These are phyloP conservation scores for Pelosia muscerda DNA, from an alignment of 2,888 invertebrate genomes.

Conservation along the genomic window DNA sequence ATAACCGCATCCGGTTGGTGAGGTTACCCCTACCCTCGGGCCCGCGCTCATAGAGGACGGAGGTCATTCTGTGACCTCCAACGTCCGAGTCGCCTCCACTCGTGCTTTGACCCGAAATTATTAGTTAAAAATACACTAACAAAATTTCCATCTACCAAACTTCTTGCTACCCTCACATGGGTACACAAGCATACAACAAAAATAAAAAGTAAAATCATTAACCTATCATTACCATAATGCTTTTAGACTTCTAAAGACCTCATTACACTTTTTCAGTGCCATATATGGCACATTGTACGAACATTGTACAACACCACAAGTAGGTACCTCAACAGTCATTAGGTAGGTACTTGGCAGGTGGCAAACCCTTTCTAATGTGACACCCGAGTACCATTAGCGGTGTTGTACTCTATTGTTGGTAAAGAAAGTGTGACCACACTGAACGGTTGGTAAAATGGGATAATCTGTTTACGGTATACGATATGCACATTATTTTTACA, in stretches of 20 bases:
- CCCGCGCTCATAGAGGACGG: too few species aligned
- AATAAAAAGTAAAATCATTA: not conserved
- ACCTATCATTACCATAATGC: constrained; percentile 9
- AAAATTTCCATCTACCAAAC: not conserved
- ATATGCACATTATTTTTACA: not conserved
- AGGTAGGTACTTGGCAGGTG: constrained; percentile 27
- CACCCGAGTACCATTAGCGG: constrained; percentile 45
- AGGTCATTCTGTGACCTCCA: too few species aligned
- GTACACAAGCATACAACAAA: not conserved
- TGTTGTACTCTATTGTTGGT: constrained; percentile 23
- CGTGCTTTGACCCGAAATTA: too few species aligned
- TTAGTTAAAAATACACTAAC: not conserved
- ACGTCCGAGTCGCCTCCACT: too few species aligned
- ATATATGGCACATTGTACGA: constrained; percentile 15
- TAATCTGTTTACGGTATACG: not conserved
- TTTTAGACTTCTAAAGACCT: not conserved
- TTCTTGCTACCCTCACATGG: not conserved
- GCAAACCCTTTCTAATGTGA: constrained; percentile 39
- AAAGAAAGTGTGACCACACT: constrained; percentile 13
- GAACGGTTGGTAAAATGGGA: not conserved
- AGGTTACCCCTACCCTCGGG: too few species aligned
- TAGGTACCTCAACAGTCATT: constrained; percentile 29
- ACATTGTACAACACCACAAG: constrained; percentile 25
- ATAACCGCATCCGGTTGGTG: too few species aligned
- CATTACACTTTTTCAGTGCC: constrained; percentile 17